Base-by-base conservation (phyloP, 2,888 invertebrate species). In the Carcina quercana region DNA sequence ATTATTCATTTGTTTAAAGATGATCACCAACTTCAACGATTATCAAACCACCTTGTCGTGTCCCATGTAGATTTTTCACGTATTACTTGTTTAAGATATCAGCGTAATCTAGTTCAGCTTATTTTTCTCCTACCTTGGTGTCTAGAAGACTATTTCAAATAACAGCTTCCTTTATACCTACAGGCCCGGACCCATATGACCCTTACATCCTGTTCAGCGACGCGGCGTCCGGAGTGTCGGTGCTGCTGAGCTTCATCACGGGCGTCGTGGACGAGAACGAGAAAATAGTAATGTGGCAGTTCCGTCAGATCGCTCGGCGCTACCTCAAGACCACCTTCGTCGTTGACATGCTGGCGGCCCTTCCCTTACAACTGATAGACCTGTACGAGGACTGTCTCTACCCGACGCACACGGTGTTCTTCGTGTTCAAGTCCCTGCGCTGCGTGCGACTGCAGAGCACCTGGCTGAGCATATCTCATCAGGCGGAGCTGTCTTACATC, bases 231-330 rank as follows among this genome's bases (percentile, higher is more conserved):
- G 48, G 65, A 3, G 21, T 62, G 1, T 64, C 69, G 44, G 52
- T 78, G 12, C 37, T 50, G 28, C 39, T 56, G 12, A 56, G 50
- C 15, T 75, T 76, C 45, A 35, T 61, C 14, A 72, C 71, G 3
- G 80, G 78, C 15, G 69, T 62, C 46, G 53, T 60, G n/a, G 63
- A 65, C 30, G 48, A 53, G 2, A 54, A 60, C 34, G 52, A 52
- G 32, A 68, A 64, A 34, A 46, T 42, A 8, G 59, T 74, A 8
- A 45, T 65, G 5, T 37, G 78, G 2, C 47, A 64, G 2, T 59
- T 56, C 1, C 41, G 39, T 12, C 39, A 36, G 8, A 75, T 78
- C 29, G 64, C 63, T 0, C 42, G 28, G 13, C 47, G 57, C 30
- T 70, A 72, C 38, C 34, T 66, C 1, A 46, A 45, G 19, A 50